Evolutionary conservation across 2,797 vertebrate genomes (phyloP).

Genomic region (Sebastes hubbsi): DNA sequence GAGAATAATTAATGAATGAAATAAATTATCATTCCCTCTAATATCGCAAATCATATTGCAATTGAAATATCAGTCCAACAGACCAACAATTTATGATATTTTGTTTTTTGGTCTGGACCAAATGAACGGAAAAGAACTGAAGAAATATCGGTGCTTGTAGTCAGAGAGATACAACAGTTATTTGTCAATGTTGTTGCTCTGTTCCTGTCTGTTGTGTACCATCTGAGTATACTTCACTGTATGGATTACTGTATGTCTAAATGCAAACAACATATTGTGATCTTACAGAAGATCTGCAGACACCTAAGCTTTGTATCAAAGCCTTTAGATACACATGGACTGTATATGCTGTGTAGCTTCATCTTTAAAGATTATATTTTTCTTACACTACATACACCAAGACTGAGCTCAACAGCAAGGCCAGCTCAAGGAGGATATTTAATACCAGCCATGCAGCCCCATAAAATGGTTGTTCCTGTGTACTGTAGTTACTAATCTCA

Average conservation of each 20-base stretch:
- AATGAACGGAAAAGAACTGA: neutral
- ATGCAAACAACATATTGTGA: neutral
- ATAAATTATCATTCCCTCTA: neutral
- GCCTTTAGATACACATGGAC: neutral
- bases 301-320: neutral
- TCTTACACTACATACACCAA: constrained; percentile 7
- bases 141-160: neutral
- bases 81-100: neutral
- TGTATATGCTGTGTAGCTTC: neutral
- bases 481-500: constrained; percentile 71
- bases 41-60: too few species aligned
- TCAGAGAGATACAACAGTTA: neutral
- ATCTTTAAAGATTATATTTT: constrained; percentile 39
- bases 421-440: constrained; percentile 46
- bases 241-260: neutral
- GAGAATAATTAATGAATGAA: too few species aligned
- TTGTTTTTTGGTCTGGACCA: neutral
- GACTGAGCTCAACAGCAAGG: constrained; percentile 33
- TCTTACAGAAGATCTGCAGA: neutral
- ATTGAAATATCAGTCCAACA: neutral
- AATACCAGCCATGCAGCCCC: constrained; percentile 47
- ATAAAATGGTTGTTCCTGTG: constrained; percentile 63
- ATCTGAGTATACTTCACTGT: neutral
- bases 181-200: neutral
- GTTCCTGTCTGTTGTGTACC: neutral